phyloP scores from a whole-genome alignment of 1,140 invertebrate species.

The Drosophila guanche region DNA sequence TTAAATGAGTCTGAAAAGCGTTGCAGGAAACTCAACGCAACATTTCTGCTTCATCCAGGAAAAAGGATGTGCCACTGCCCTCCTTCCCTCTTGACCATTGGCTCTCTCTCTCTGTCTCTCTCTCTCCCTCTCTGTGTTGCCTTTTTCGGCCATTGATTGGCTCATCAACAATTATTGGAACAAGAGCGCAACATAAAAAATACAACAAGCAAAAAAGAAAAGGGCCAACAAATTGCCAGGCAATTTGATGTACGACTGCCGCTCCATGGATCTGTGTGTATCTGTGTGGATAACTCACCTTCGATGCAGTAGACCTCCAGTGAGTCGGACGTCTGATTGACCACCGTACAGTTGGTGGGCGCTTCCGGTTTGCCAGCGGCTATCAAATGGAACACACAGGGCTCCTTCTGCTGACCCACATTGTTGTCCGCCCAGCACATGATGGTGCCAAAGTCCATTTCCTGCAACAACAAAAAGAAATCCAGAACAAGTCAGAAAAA shows the following conservation, averaged over 20 bases:
- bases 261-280: conserved; percentile 5
- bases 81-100: not conserved
- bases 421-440: conserved; percentile 88
- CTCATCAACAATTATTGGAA: conserved; percentile 77
- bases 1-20: conserved; percentile 82
- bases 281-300: conserved; percentile 73
- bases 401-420: conserved; percentile 87
- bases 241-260: conserved; percentile 26
- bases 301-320: conserved; percentile 90
- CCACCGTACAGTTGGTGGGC: conserved; percentile 90
- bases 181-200: conserved; percentile 4
- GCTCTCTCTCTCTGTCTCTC: not conserved
- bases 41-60: conserved; percentile 34
- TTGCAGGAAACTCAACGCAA: conserved; percentile 69
- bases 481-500: conserved; percentile 2
- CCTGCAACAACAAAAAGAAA: conserved; percentile 68
- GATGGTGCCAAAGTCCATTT: conserved; percentile 89
- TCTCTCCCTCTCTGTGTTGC: conserved; percentile 3
- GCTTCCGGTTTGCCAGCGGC: conserved; percentile 91
- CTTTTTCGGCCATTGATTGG: conserved; percentile 67
- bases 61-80: conserved; percentile 20
- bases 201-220: conserved; percentile 14
- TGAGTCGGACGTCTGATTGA: conserved; percentile 91
- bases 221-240: conserved; percentile 58
- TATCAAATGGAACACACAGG: conserved; percentile 90